phyloP scores from a whole-genome alignment of 1,140 invertebrate species.

The Forficula auricularia region DNA sequence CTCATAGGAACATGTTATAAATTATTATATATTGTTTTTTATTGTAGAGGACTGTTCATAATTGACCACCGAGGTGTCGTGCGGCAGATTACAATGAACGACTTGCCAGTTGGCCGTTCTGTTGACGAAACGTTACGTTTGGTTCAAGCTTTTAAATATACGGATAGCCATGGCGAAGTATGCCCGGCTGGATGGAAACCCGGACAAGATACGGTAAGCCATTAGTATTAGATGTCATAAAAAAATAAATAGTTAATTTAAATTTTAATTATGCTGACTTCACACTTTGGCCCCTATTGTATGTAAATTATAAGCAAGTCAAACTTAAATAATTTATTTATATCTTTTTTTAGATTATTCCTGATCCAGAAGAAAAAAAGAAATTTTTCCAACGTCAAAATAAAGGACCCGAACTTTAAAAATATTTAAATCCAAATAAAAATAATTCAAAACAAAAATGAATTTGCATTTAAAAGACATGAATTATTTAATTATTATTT shows the following conservation, averaged over 20 bases:
- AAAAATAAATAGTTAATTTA: no score
- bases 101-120: slow-evolving; percentile 46
- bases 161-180: slow-evolving; percentile 42
- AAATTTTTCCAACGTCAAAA: slow-evolving; percentile 9
- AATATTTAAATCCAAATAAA: no score
- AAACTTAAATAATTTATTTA: no score
- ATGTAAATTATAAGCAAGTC: no score
- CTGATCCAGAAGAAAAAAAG: slow-evolving; percentile 9
- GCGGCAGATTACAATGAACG: slow-evolving; percentile 53
- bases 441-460: no score
- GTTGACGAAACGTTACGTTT: slow-evolving; percentile 48
- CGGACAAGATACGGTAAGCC: slow-evolving; percentile 35
- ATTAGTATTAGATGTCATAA: neutral
- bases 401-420: neutral
- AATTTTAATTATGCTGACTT: no score
- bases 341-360: slow-evolving; percentile 11
- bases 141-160: slow-evolving; percentile 52
- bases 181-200: slow-evolving; percentile 59
- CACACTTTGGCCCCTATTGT: no score
- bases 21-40: slow-evolving; percentile 6
- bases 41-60: slow-evolving; percentile 45
- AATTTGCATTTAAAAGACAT: no score
- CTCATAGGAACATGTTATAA: no score
- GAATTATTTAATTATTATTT: no score
- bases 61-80: slow-evolving; percentile 44